Conservation (phyloP, 2,888 invertebrate genomes). For the Choreutis nemorana region DNA sequence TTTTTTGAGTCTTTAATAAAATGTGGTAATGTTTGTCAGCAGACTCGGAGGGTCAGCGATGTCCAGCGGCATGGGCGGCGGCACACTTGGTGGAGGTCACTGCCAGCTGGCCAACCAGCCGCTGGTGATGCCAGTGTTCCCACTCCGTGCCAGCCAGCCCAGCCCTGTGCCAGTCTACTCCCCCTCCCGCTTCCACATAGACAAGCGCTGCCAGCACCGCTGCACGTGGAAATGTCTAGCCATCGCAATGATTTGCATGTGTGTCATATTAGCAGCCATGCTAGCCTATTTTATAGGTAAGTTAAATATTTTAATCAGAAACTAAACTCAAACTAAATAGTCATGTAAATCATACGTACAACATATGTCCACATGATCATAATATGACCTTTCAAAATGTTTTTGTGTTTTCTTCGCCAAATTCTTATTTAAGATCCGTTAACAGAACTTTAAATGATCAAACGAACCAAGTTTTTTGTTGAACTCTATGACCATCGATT, state of each 20-base stretch:
- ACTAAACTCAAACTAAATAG: background rate
- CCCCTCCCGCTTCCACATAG: slow-evolving; percentile 92
- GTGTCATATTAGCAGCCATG: slow-evolving; percentile 91
- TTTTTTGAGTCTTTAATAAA: too few species aligned
- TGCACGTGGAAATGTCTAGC: slow-evolving; percentile 98
- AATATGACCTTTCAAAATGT: too few species aligned
- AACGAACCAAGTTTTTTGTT: too few species aligned
- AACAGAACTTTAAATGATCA: too few species aligned
- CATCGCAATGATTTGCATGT: slow-evolving; percentile 90
- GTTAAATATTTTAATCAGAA: slow-evolving; percentile 33
- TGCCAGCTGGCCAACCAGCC: slow-evolving; percentile 77
- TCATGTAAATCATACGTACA: too few species aligned
- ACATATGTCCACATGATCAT: too few species aligned
- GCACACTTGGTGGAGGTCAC: slow-evolving; percentile 70
- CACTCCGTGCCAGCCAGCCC: slow-evolving; percentile 83
- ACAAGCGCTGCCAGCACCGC: slow-evolving; percentile 91
- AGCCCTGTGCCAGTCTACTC: slow-evolving; percentile 80
- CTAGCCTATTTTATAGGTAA: slow-evolving; percentile 95
- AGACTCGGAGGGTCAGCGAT: slow-evolving; percentile 65
- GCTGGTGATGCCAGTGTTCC: slow-evolving; percentile 89
- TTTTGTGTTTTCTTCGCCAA: too few species aligned
- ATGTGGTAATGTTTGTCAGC: too few species aligned
- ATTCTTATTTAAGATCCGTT: too few species aligned
- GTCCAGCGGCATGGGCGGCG: slow-evolving; percentile 68
- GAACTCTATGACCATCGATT: too few species aligned